A percentile compares a stretch with the other conserved stretches of the same genome.
These are phyloP conservation scores for Harpagoxenus sublaevis DNA, from an alignment of 2,888 invertebrate species.

Conservation along the genomic window DNA sequence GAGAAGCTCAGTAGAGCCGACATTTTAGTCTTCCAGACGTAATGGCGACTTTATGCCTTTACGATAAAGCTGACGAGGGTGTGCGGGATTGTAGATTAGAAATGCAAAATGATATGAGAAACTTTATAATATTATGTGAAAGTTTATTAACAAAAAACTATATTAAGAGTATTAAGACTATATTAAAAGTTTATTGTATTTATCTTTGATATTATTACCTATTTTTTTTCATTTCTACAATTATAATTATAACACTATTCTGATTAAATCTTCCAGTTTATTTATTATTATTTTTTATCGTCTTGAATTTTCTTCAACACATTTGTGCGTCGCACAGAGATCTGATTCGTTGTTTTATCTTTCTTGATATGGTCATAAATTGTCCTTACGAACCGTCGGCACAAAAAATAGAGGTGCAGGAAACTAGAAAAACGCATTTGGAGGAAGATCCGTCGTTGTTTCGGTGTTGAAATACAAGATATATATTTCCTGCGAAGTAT, in stretches of 20 bases:
- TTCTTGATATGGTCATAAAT: neutral
- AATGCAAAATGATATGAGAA: neutral
- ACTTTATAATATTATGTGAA: neutral
- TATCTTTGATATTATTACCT: neutral
- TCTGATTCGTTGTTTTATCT: neutral
- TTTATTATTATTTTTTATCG: neutral
- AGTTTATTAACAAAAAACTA: neutral
- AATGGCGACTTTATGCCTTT: constrained; percentile 4
- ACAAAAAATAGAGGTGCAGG: neutral
- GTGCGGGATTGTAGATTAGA: neutral
- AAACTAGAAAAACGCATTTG: neutral
- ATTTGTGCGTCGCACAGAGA: neutral
- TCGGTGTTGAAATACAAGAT: neutral
- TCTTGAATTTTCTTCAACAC: neutral
- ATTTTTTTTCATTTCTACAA: neutral
- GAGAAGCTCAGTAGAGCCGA: neutral
- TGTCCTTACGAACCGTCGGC: neutral
- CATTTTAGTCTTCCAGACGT: constrained; percentile 2
- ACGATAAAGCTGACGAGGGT: neutral
- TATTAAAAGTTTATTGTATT: neutral
- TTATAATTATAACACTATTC: constrained; percentile 3
- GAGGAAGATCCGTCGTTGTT: neutral
- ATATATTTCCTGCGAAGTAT: neutral
- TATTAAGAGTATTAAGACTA: neutral
- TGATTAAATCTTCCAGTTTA: neutral